These are phyloP conservation scores for Geotrypetes seraphini DNA, from an alignment of 2,797 vertebrate species.

Conservation along the genomic window DNA sequence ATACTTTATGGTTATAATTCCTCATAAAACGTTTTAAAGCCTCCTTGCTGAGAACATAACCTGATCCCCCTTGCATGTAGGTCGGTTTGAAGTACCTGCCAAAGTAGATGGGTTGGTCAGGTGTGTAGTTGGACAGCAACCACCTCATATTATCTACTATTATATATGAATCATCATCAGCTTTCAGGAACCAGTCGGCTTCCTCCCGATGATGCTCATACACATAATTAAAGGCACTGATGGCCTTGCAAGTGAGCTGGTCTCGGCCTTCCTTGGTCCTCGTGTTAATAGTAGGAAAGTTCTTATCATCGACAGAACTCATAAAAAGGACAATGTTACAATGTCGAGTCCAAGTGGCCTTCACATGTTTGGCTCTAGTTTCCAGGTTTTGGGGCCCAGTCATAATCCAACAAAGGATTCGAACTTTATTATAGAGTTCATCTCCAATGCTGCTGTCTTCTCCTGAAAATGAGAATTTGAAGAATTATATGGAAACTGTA, in stretches of 20 bases:
- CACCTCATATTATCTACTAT: slow-evolving; percentile 64
- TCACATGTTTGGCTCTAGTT: slow-evolving; percentile 57
- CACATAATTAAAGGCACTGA: slow-evolving; percentile 71
- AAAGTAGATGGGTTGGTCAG: slow-evolving; percentile 54
- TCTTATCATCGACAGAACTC: slow-evolving; percentile 56
- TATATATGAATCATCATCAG: slow-evolving; percentile 59
- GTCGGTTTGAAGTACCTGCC: slow-evolving; percentile 68
- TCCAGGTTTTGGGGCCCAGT: slow-evolving; percentile 61
- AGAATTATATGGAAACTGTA: too few relatives aligned
- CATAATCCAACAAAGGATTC: slow-evolving; percentile 78
- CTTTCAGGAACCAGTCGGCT: slow-evolving; percentile 69
- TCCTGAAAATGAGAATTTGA: slow-evolving; percentile 17
- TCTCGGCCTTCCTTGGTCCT: slow-evolving; percentile 62
- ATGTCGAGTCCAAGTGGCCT: slow-evolving; percentile 66
- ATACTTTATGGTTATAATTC: slow-evolving; percentile 46
- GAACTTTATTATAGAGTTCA: slow-evolving; percentile 53
- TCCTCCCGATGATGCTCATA: slow-evolving; percentile 46
- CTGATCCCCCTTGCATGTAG: slow-evolving; percentile 65
- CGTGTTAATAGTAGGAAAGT: slow-evolving; percentile 64
- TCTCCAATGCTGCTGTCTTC: slow-evolving; percentile 50
- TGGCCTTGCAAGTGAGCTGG: slow-evolving; percentile 69
- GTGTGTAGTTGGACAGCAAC: slow-evolving; percentile 52
- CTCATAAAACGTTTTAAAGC: slow-evolving; percentile 51
- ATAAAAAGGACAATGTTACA: slow-evolving; percentile 69
- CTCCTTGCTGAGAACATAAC: slow-evolving; percentile 65